Evolutionary conservation across 1,140 invertebrate species (phyloP).

Genomic region (Panagrolaimus sp.): DNA sequence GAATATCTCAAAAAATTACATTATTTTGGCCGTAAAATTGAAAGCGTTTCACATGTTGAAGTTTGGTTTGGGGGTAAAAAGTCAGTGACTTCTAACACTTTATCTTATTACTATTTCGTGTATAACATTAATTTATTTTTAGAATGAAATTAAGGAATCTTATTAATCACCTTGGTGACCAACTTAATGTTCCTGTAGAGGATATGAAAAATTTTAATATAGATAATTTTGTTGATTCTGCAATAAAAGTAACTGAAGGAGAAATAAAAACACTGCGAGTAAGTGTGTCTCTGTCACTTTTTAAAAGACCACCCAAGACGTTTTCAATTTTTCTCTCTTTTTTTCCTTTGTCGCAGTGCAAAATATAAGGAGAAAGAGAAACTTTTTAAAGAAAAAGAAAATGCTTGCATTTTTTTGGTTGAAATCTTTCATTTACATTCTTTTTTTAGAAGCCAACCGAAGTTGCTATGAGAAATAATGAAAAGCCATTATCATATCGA

Average conservation of each 20-base stretch:
- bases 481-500: background rate
- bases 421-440: background rate
- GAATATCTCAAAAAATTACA: constrained; percentile 51
- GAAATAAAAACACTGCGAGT: constrained; percentile 32
- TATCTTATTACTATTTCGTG: constrained; percentile 8
- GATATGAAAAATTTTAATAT: constrained; percentile 36
- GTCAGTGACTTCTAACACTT: constrained; percentile 27
- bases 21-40: constrained; percentile 54
- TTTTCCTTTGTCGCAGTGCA: too few species aligned
- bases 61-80: constrained; percentile 57
- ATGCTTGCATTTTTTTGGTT: background rate
- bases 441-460: background rate
- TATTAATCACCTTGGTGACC: constrained; percentile 49
- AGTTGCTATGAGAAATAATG: background rate
- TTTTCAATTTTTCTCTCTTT: too few species aligned
- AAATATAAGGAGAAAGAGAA: too few species aligned
- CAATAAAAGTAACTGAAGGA: constrained; percentile 40
- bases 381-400: too few species aligned
- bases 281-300: background rate
- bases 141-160: constrained; percentile 50
- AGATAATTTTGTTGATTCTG: constrained; percentile 34
- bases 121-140: constrained; percentile 17
- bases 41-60: constrained; percentile 44
- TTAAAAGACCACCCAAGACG: background rate
- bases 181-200: constrained; percentile 44